Evolutionary conservation across 2,113 vertebrate species (phyloP), one percentile per base, ranked within the genome.

Genomic region (Cololabis saira): DNA sequence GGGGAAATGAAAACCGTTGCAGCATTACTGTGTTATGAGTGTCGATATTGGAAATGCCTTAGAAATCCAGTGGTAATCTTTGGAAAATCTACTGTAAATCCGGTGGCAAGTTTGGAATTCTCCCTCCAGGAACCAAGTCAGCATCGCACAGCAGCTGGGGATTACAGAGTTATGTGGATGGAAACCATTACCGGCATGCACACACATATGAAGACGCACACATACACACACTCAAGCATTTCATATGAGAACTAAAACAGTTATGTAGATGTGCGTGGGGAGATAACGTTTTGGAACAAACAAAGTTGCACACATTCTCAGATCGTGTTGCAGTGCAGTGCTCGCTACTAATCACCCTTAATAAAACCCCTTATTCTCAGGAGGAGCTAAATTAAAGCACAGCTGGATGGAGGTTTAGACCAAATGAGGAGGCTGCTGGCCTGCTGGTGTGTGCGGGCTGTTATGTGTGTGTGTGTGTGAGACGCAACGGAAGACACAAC

Each of bases 81-180:
- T 21, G 1, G 85, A 85, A 81, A 85, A 88, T 90, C 83, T 63
- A 51, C 67, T 89, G 81, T 78, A 90, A 89, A 90, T 91, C 88
- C 81, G 61, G 81, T 85, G 84, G 85, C 74, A 67, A 79, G 73
- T 86, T 84, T 86, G 88, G 85, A 90, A 91, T 90, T 88, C 80
- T 84, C 77, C 73, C 73, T 60, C 71, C 82, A 90, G 84, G 85
- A 91, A 86, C 80, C 81, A 33, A 74, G 85, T 78, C 76, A 75
- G 83, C 71, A 52, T 71, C 14, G 68, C 81, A 59, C 80, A 81
- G 90, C 90, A 91, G 90, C 88, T 90, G 90, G 71, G 88, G 87
- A 89, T 89, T 88, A 89, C 17, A 24, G 73, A 71, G 82, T 68
- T 81, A 88, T 37, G 33, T 37, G 33, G 33, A 37, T 37, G 33